phyloP scores from a whole-genome alignment of 2,888 invertebrate species.

The Hesperia comma region DNA sequence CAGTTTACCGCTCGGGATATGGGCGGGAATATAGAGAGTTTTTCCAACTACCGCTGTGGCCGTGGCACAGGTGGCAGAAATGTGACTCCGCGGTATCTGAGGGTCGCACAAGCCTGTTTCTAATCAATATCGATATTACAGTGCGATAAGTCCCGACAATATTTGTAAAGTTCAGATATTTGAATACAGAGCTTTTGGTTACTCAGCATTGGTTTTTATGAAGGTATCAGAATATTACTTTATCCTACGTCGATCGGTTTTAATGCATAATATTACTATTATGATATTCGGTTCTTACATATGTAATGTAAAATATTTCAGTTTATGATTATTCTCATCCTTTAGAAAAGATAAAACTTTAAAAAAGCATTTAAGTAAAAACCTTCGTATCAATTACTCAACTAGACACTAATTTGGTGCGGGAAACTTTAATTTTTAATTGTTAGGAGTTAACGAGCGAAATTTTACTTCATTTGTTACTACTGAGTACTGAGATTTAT shows the following conservation, averaged over 20 bases:
- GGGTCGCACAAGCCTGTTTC: slow-evolving; percentile 41
- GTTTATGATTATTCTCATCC: not conserved
- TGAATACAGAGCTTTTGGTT: not conserved
- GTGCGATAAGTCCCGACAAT: slow-evolving; percentile 10
- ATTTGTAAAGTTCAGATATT: slow-evolving; percentile 18
- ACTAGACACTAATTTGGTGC: too few relatives aligned
- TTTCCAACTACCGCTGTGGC: slow-evolving; percentile 61
- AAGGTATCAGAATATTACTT: not conserved
- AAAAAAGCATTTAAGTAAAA: too few relatives aligned
- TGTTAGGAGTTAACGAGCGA: too few relatives aligned
- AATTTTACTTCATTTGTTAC: too few relatives aligned
- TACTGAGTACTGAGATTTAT: too few relatives aligned
- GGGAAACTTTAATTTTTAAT: too few relatives aligned
- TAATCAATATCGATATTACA: slow-evolving; percentile 24
- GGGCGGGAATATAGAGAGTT: slow-evolving; percentile 56
- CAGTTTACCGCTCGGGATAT: slow-evolving; percentile 66
- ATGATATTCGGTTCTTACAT: not conserved
- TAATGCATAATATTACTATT: not conserved
- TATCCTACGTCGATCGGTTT: not conserved
- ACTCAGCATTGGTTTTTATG: slow-evolving; percentile 6
- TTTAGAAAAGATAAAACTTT: not conserved
- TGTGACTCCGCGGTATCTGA: slow-evolving; percentile 67
- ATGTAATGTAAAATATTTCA: not conserved
- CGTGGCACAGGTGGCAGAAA: slow-evolving; percentile 74
- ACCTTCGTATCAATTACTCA: too few relatives aligned